Evolutionary conservation across 2,113 vertebrate genomes (phyloP).

Genomic region (Solea solea): DNA sequence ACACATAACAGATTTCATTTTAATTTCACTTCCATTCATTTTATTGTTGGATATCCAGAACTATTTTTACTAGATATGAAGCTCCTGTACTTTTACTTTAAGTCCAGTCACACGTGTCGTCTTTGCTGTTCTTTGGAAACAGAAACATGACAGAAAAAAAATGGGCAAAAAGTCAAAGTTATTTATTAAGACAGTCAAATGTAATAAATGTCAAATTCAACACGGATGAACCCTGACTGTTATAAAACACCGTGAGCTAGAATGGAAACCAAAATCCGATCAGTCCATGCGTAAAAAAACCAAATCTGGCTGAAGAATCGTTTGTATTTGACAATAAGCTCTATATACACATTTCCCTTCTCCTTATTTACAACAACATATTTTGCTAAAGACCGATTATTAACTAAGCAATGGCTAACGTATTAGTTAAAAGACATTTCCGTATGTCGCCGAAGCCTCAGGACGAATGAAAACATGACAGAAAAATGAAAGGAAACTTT

Average conservation of each 20-base stretch:
- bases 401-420: neutral
- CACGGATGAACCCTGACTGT: neutral
- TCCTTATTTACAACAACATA: neutral
- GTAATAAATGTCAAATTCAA: slow-evolving; percentile 18
- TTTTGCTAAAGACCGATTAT: neutral
- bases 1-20: too few relatives aligned
- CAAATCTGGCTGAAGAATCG: neutral
- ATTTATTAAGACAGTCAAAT: slow-evolving; percentile 33
- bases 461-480: neutral
- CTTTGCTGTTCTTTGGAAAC: too few relatives aligned
- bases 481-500: too few relatives aligned
- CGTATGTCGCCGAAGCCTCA: neutral
- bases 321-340: too few relatives aligned
- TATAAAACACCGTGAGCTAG: too few relatives aligned
- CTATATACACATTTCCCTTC: neutral
- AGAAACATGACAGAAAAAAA: neutral
- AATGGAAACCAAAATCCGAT: neutral
- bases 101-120: too few relatives aligned
- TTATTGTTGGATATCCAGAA: too few relatives aligned
- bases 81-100: too few relatives aligned
- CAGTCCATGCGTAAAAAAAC: neutral
- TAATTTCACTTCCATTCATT: too few relatives aligned
- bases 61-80: too few relatives aligned
- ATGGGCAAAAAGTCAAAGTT: slow-evolving; percentile 13
- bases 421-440: neutral